These are phyloP conservation scores for Lontra canadensis DNA, from an alignment of 2,113 vertebrate species.

Conservation along the genomic window DNA sequence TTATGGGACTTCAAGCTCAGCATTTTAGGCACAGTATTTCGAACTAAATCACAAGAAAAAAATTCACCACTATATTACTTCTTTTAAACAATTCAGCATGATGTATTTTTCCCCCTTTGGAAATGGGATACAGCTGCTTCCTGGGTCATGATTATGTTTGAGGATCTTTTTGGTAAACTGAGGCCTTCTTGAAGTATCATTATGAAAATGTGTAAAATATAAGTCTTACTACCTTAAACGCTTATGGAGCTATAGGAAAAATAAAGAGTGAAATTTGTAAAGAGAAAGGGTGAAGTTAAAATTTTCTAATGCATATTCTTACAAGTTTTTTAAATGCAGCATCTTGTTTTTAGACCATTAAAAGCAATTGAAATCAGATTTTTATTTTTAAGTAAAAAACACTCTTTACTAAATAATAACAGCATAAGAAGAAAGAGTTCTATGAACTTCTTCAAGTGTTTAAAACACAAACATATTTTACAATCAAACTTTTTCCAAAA, in stretches of 20 bases:
- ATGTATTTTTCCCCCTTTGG: constrained; percentile 69
- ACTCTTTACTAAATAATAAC: constrained; percentile 44
- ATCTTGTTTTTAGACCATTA: constrained; percentile 64
- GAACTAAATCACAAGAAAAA: constrained; percentile 85
- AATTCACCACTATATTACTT: constrained; percentile 81
- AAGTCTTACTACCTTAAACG: constrained; percentile 66
- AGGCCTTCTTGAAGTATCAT: constrained; percentile 68
- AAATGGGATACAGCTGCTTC: constrained; percentile 85
- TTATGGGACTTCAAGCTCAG: constrained; percentile 86
- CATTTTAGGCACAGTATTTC: constrained; percentile 83
- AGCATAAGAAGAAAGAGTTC: constrained; percentile 47
- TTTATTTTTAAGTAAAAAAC: constrained; percentile 67
- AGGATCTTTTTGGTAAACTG: constrained; percentile 80
- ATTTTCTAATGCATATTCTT: constrained; percentile 70
- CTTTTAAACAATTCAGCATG: constrained; percentile 86
- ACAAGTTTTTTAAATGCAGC: constrained; percentile 40
- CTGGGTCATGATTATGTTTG: constrained; percentile 79
- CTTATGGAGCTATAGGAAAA: constrained; percentile 44
- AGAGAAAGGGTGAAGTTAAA: constrained; percentile 22
- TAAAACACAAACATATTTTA: constrained; percentile 69
- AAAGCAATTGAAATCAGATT: constrained; percentile 76
- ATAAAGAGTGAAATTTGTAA: constrained; percentile 54
- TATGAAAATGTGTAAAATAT: constrained; percentile 73
- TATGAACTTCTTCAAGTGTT: constrained; percentile 68
- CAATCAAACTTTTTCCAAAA: not conserved